Evolutionary conservation across 1,140 invertebrate genomes (phyloP), one percentile per base, ranked within the genome.

Genomic region (Callitettix versicolor): DNA sequence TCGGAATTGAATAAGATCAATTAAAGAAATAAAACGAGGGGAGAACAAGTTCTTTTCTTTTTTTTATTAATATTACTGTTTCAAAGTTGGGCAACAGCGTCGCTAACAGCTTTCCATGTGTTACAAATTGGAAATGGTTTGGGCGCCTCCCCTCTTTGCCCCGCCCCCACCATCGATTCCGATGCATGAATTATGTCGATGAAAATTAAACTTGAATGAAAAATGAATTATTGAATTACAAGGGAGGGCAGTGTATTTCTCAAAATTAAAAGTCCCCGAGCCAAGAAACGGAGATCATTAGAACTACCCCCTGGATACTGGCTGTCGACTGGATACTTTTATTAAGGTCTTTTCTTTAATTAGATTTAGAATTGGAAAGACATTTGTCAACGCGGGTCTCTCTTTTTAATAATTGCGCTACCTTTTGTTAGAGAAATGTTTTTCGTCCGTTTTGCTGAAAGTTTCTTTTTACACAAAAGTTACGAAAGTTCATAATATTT

Each of bases 151-250:
- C 12, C 26, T n/a, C n/a, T n/a, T n/a, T n/a, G n/a, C 21, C 20
- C 36, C 15, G 5, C 21, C 24, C 21, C 20, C 14, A 5, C n/a
- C 18, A 26, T 42, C 21, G 51, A 24, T 21, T 44, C 41, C 55
- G 55, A 57, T 55, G 55, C 49, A 55, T 59, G 58, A 59, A 59
- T 59, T 59, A 59, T 59, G 53, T 41, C 58, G 44, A 40, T 34
- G 53, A 51, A 59, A 59, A 59, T 59, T 59, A 59, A 59, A 59
- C 14, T 56, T 46, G 58, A 53, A 59, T 59, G 58, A 59, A 59
- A 59, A 59, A 59, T 59, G 58, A 59, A 59, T 59, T 59, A 59
- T 59, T 59, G 58, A 59, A 55, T 59, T 55, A 49, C 30, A 53
- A 58, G 20, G 33, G 56, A 43, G 43, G 26, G 36, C 15, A 53